These are phyloP conservation scores for Dasyurus viverrinus DNA, from an alignment of 2,113 vertebrate genomes.

Conservation along the genomic window DNA sequence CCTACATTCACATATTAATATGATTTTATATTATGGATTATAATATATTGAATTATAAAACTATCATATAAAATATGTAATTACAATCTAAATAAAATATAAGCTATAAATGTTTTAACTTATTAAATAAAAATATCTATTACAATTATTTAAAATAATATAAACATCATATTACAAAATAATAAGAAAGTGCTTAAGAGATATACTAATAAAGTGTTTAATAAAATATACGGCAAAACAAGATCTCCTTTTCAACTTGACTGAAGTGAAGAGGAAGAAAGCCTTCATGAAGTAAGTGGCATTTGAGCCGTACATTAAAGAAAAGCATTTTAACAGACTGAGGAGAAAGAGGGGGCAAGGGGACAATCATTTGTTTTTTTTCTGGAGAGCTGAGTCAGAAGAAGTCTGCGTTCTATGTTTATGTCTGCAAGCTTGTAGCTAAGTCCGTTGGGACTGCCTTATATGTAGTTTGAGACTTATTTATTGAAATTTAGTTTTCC, in stretches of 20 bases:
- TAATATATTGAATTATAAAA: neutral
- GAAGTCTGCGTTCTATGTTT: neutral
- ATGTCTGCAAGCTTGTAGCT: neutral
- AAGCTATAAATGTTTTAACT: neutral
- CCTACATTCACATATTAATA: neutral
- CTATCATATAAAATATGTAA: neutral
- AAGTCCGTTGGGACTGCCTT: neutral
- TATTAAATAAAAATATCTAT: neutral
- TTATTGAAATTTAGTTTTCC: neutral
- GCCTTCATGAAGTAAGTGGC: neutral
- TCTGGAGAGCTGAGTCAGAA: neutral
- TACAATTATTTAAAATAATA: neutral
- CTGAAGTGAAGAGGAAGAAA: neutral
- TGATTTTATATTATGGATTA: neutral
- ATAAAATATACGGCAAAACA: neutral
- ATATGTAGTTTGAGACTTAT: neutral
- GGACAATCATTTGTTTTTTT: neutral
- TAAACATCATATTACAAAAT: neutral
- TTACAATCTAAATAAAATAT: neutral
- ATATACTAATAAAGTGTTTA: neutral
- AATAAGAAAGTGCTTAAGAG: neutral
- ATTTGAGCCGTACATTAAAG: neutral
- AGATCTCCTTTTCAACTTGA: neutral
- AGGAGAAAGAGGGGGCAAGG: neutral
- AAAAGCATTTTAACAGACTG: neutral